Evolutionary conservation across 2,113 vertebrate species (phyloP).

Genomic region (Sorex araneus): DNA sequence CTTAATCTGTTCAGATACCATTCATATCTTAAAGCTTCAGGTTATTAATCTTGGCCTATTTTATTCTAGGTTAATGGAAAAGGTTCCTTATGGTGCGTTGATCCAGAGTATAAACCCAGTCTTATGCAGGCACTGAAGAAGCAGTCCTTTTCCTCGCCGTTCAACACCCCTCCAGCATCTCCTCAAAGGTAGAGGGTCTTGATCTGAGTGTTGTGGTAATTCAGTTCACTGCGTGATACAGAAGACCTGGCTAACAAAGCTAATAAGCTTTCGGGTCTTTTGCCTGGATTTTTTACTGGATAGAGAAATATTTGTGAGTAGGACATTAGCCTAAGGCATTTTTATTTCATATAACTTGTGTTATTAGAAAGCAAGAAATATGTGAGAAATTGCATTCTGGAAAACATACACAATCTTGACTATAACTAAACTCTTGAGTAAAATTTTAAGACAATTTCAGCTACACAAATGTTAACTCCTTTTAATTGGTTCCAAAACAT

Average conservation of each 20-base stretch:
- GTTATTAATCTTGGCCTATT: slow-evolving; percentile 71
- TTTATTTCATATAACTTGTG: slow-evolving; percentile 60
- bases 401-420: slow-evolving; percentile 4
- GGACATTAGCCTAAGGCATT: slow-evolving; percentile 19
- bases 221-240: slow-evolving; percentile 49
- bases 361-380: slow-evolving; percentile 42
- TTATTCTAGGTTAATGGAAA: slow-evolving; percentile 96
- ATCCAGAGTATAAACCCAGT: slow-evolving; percentile 98
- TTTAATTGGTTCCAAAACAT: slow-evolving; percentile 12
- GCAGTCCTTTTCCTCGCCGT: slow-evolving; percentile 96
- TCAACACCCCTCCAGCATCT: slow-evolving; percentile 95
- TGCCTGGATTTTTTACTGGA: not conserved
- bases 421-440: slow-evolving; percentile 28
- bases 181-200: slow-evolving; percentile 93
- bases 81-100: slow-evolving; percentile 99
- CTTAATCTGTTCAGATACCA: slow-evolving; percentile 28
- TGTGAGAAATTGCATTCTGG: slow-evolving; percentile 58
- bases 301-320: slow-evolving; percentile 36
- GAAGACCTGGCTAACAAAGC: slow-evolving; percentile 34
- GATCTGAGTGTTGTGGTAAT: not conserved
- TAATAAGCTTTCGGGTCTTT: not conserved
- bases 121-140: slow-evolving; percentile 99
- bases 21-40: slow-evolving; percentile 35
- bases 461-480: slow-evolving; percentile 39
- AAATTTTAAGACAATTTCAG: slow-evolving; percentile 6